Evolutionary conservation across 2,888 invertebrate species (phyloP), one percentile per base, ranked within the genome.

Genomic region (Oscheius sp.): DNA sequence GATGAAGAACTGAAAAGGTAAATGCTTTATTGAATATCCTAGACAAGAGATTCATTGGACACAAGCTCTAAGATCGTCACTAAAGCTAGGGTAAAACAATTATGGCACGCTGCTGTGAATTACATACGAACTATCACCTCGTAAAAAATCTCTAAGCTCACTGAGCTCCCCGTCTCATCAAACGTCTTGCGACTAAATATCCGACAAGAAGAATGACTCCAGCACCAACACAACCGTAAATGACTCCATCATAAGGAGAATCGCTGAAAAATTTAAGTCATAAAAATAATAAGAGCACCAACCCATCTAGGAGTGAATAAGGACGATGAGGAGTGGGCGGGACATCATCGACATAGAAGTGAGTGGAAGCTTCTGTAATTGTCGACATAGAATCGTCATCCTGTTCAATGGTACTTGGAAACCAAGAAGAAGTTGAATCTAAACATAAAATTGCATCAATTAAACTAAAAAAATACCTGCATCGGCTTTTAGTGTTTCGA

Each of bases 251-350:
- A 33, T 54, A 54, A 6, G 54, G 54, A 5, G 54, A 54, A 4
- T 54, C 54, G 17, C 54, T 54, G 20, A 33, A 54, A 54, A 9
- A 32, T 32, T 20, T 32, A 5, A 4, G 2, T 51, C n/a, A 51
- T 26, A 4, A 3, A 9, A 30, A 14, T 17, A 20, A 20, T 6
- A 33, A 32, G n/a, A 32, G 28, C 26, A n/a, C n/a, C 30, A 28
- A 33, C 54, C 54, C 54, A 54, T 54, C 54, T 22, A 54, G 54
- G 20, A 54, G n/a, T 17, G 54, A 54, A 33, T 32, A 33, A 12
- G 77, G 75, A 47, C 74, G 77, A 26, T 72, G 62, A 2, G 80
- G 80, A 9, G 80, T 80, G 44, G 70, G 61, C 24, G 80, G 80
- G 12, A 80, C 73, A 61, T 80, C 80, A 54, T 80, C 80, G n/a